Percentiles rank a stretch among this genome's conserved stretches.
phyloP scores from a whole-genome alignment of 1,140 invertebrate species.

The Scaptomyza graminum region DNA sequence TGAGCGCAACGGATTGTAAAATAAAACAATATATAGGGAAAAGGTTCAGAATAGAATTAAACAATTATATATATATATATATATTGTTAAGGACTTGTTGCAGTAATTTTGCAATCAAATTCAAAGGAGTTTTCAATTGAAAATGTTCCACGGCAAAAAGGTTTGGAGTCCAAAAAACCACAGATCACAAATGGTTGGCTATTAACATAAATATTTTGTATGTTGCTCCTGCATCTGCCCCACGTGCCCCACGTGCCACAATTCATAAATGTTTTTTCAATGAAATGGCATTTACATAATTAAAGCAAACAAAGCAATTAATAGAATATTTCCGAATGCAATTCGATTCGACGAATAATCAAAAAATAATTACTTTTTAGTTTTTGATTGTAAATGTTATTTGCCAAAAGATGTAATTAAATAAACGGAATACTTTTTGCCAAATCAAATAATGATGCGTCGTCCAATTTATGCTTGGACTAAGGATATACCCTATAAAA shows the following conservation, averaged over 20 bases:
- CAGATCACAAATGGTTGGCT: not conserved
- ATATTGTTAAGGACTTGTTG: not conserved
- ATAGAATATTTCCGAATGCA: not conserved
- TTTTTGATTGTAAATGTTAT: not conserved
- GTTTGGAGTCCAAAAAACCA: not conserved
- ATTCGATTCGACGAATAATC: slow-evolving; percentile 1
- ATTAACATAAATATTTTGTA: too few species aligned
- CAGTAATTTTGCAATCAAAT: too few species aligned
- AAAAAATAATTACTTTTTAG: not conserved
- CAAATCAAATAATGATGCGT: too few species aligned
- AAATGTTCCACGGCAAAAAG: not conserved
- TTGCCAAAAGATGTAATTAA: not conserved
- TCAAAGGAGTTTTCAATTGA: not conserved
- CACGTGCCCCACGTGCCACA: not conserved
- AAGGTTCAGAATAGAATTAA: not conserved
- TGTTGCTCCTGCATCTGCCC: too few species aligned
- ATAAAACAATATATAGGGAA: not conserved
- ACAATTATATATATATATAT: not conserved
- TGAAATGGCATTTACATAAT: slow-evolving; percentile 2
- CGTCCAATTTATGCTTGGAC: too few species aligned
- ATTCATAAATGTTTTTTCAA: not conserved
- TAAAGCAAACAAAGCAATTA: not conserved
- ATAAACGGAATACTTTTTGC: not conserved
- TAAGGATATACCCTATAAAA: not conserved
- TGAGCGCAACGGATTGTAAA: not conserved